These are phyloP conservation scores for Volucella inflata DNA, from an alignment of 2,888 invertebrate species.

Conservation along the genomic window DNA sequence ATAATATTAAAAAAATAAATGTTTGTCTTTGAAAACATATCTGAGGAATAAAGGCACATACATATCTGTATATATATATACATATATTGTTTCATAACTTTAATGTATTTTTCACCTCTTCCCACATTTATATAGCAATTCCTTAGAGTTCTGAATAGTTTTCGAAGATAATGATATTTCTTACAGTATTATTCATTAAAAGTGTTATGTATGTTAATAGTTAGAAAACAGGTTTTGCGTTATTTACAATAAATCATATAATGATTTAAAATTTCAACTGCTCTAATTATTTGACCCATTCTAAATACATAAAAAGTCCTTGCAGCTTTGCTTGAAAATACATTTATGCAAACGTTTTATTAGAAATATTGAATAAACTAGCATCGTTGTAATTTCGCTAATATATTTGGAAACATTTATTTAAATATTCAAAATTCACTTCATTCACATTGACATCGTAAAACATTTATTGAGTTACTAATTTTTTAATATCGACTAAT, in stretches of 20 bases:
- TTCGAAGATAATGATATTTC: slow-evolving; percentile 20
- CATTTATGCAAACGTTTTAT: slow-evolving; percentile 37
- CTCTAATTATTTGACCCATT: slow-evolving; percentile 41
- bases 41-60: no score
- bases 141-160: slow-evolving; percentile 42
- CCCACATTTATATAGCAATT: slow-evolving; percentile 18
- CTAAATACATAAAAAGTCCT: slow-evolving; percentile 28
- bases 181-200: slow-evolving; percentile 17
- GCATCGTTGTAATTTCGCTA: slow-evolving; percentile 48
- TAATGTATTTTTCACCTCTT: no score
- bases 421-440: slow-evolving; percentile 39
- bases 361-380: slow-evolving; percentile 35
- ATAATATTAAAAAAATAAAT: no score
- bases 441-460: slow-evolving; percentile 39
- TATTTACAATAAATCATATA: slow-evolving; percentile 35
- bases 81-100: no score
- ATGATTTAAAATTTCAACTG: slow-evolving; percentile 39
- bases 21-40: no score
- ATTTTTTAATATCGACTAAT: slow-evolving; percentile 1
- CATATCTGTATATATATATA: no score
- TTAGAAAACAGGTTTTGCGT: slow-evolving; percentile 31
- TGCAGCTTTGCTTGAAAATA: slow-evolving; percentile 54
- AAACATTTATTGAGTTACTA: background rate
- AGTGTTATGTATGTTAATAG: no score
- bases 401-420: slow-evolving; percentile 43